Conservation (phyloP, 2,888 invertebrate species). For the Agrochola lychnidis region DNA sequence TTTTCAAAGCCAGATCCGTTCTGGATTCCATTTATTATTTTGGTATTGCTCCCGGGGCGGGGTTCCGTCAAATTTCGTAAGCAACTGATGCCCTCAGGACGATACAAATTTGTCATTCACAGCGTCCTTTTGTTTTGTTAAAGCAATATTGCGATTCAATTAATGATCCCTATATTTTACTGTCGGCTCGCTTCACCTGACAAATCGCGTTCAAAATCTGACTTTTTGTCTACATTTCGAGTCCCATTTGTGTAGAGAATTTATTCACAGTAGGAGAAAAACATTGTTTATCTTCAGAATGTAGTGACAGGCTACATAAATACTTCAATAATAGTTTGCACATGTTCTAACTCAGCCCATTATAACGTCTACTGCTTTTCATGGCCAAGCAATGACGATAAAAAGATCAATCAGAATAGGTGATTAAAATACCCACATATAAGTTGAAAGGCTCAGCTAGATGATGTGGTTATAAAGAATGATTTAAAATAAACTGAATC, state of each 20-base stretch:
- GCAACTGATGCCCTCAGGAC: conserved; percentile 80
- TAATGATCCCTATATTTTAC: conserved; percentile 86
- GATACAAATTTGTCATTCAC: conserved; percentile 84
- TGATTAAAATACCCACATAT: not conserved
- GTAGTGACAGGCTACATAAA: not conserved
- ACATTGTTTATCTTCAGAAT: conserved; percentile 8
- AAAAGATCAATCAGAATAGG: not conserved
- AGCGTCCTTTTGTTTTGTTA: conserved; percentile 83
- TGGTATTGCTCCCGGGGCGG: conserved; percentile 65
- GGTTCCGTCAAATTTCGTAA: conserved; percentile 78
- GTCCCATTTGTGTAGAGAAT: conserved; percentile 45
- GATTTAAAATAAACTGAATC: not conserved
- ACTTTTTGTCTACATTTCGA: conserved; percentile 71
- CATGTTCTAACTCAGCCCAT: not conserved
- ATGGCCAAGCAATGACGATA: not conserved
- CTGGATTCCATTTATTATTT: conserved; percentile 75
- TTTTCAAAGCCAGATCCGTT: conserved; percentile 59
- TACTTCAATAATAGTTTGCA: not conserved
- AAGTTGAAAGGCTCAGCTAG: not conserved
- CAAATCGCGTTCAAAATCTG: conserved; percentile 78
- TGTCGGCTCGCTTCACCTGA: conserved; percentile 82
- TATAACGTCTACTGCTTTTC: not conserved
- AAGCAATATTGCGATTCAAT: conserved; percentile 87
- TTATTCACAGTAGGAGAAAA: conserved; percentile 19
- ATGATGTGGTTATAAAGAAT: not conserved